Percentiles rank a stretch among this genome's conserved stretches.
Evolutionary conservation across 2,113 vertebrate genomes (phyloP).

Genomic region (Lophius piscatorius): DNA sequence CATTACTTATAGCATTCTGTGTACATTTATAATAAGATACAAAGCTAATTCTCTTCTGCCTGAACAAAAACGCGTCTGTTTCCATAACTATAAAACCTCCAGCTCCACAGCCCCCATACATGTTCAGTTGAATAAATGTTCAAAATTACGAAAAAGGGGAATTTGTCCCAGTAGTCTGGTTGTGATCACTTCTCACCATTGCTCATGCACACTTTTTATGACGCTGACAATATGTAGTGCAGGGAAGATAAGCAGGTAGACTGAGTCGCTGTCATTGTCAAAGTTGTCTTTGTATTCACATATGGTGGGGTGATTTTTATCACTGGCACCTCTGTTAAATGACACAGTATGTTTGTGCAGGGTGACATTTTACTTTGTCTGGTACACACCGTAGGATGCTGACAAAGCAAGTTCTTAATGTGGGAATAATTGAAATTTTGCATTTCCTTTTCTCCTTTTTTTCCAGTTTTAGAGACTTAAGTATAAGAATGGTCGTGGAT

Average conservation of each 20-base stretch:
- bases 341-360: constrained; percentile 67
- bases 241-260: constrained; percentile 60
- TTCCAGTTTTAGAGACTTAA: constrained; percentile 3
- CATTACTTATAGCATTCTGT: neutral
- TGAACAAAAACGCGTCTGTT: neutral
- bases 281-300: constrained; percentile 67
- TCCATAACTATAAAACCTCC: too few relatives aligned
- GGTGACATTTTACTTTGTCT: constrained; percentile 51
- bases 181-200: constrained; percentile 37
- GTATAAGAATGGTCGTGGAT: neutral
- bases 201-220: constrained; percentile 45
- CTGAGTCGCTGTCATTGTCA: constrained; percentile 76
- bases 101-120: too few relatives aligned
- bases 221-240: constrained; percentile 32
- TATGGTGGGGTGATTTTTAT: constrained; percentile 72
- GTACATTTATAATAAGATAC: neutral
- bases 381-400: constrained; percentile 57
- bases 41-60: neutral
- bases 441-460: too few relatives aligned
- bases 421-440: constrained; percentile 40
- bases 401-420: constrained; percentile 23
- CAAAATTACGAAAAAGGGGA: constrained; percentile 27
- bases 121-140: constrained; percentile 37
- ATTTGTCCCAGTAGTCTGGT: constrained; percentile 29
- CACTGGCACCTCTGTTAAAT: constrained; percentile 65